These are phyloP conservation scores for Vulpes vulpes DNA, from an alignment of 2,113 vertebrate genomes.

Conservation along the genomic window DNA sequence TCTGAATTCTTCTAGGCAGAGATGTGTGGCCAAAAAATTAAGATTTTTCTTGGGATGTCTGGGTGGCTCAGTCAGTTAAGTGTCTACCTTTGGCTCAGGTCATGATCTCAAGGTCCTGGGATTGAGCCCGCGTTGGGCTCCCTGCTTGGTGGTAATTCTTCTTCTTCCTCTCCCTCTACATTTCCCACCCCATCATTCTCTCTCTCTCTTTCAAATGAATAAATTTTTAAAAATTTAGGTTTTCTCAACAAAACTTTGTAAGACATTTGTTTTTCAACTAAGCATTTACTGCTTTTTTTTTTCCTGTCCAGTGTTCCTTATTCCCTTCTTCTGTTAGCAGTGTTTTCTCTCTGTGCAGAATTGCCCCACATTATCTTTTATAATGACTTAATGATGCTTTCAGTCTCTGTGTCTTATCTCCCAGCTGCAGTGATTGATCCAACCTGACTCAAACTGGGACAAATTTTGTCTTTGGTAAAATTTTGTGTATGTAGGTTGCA, in stretches of 20 bases:
- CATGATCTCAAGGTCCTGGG: too few relatives aligned
- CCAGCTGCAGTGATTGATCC: neutral
- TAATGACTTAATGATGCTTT: neutral
- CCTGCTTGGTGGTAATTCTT: too few relatives aligned
- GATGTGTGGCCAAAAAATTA: neutral
- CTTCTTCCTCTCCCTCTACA: too few relatives aligned
- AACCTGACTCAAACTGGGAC: neutral
- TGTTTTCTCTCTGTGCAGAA: neutral
- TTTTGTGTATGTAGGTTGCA: neutral
- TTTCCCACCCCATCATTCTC: too few relatives aligned
- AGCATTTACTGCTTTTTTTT: neutral
- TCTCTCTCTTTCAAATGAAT: too few relatives aligned
- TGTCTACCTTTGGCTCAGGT: too few relatives aligned
- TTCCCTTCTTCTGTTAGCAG: neutral
- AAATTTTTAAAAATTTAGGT: neutral
- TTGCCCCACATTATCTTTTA: neutral
- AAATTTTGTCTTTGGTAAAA: neutral
- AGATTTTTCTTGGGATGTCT: too few relatives aligned
- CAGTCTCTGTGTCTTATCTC: neutral
- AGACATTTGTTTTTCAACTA: neutral
- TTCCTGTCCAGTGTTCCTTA: neutral
- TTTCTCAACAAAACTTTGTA: neutral
- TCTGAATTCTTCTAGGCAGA: slow-evolving; percentile 7
- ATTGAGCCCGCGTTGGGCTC: too few relatives aligned
- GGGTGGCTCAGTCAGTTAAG: too few relatives aligned